Conservation (phyloP, 2,113 vertebrate genomes). For the Rhinogobius similis region DNA sequence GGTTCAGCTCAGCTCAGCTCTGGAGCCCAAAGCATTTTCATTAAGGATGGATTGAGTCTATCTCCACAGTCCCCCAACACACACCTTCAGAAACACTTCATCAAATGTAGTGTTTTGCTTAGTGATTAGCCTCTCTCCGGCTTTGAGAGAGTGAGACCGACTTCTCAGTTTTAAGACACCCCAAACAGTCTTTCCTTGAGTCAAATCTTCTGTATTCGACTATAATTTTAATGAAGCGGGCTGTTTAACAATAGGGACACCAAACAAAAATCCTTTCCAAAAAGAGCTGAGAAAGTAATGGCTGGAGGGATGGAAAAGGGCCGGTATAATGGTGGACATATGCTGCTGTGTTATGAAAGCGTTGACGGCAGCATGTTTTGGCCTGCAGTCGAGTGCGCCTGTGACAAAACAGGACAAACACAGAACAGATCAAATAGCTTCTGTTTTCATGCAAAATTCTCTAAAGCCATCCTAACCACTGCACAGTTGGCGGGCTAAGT, state of each 20-base stretch:
- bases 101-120: slow-evolving; percentile 99
- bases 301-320: slow-evolving; percentile 20
- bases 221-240: slow-evolving; percentile 91
- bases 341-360: slow-evolving; percentile 59
- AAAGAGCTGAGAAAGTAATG: slow-evolving; percentile 27
- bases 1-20: slow-evolving; percentile 91
- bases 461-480: slow-evolving; percentile 56
- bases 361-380: slow-evolving; percentile 54
- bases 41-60: slow-evolving; percentile 98
- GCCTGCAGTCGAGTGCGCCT: slow-evolving; percentile 43
- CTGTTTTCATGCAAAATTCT: slow-evolving; percentile 54
- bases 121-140: slow-evolving; percentile 96
- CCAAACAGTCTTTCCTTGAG: slow-evolving; percentile 45
- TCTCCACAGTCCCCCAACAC: slow-evolving; percentile 79
- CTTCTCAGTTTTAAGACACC: slow-evolving; percentile 76
- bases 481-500: slow-evolving; percentile 70
- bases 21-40: slow-evolving; percentile 94
- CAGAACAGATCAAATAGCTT: slow-evolving; percentile 61
- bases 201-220: slow-evolving; percentile 88
- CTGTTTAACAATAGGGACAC: slow-evolving; percentile 79
- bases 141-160: slow-evolving; percentile 85
- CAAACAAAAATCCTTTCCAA: slow-evolving; percentile 55
- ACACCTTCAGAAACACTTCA: slow-evolving; percentile 98
- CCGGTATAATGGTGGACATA: slow-evolving; percentile 38
- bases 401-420: slow-evolving; percentile 65